phyloP scores from a whole-genome alignment of 1,140 invertebrate genomes.

The Teleogryllus occipitalis region DNA sequence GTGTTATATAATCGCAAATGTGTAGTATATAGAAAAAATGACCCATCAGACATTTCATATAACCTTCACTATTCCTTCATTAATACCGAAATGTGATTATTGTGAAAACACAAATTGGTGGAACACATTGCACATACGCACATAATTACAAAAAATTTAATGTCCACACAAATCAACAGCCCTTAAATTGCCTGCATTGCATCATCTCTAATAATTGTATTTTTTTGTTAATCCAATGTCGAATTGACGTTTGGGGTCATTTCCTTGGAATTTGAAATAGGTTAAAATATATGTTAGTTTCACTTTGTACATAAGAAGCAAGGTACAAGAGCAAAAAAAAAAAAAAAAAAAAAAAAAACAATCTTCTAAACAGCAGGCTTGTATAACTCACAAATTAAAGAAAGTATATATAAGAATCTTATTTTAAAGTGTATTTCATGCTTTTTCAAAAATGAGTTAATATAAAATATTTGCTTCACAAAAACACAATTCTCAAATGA shows the following conservation, averaged over 20 bases:
- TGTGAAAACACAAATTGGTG: too few species aligned
- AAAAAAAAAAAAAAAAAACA: too few species aligned
- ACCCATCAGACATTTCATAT: too few species aligned
- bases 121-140: too few species aligned
- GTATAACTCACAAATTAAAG: background rate
- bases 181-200: background rate
- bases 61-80: too few species aligned
- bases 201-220: background rate
- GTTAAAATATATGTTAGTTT: background rate
- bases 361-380: background rate
- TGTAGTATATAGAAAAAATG: too few species aligned
- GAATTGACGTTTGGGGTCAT: background rate
- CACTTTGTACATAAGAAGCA: background rate
- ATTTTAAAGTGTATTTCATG: background rate
- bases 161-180: slow-evolving; percentile 3
- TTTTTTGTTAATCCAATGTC: background rate
- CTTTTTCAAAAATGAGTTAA: background rate
- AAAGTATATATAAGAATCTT: background rate
- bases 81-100: too few species aligned
- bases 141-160: background rate
- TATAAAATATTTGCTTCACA: background rate
- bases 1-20: too few species aligned
- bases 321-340: background rate
- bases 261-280: background rate
- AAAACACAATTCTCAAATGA: background rate